These are phyloP conservation scores for Goniozus legneri DNA, from an alignment of 1,140 invertebrate genomes.

Conservation along the genomic window DNA sequence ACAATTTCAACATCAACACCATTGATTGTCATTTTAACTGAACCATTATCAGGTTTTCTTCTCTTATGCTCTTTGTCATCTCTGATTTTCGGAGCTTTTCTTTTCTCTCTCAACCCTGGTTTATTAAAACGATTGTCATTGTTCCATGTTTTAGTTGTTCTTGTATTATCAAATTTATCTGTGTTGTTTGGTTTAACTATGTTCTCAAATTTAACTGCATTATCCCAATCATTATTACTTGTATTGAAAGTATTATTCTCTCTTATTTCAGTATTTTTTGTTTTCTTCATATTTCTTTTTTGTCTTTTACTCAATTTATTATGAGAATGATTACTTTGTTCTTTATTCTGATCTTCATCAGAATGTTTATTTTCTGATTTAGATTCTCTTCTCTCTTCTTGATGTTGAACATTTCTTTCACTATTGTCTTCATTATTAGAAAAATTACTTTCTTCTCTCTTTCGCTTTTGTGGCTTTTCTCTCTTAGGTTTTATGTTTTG, in stretches of 20 bases:
- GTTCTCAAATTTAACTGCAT: slow-evolving; percentile 23
- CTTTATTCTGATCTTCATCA: slow-evolving; percentile 6
- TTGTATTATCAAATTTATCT: slow-evolving; percentile 18
- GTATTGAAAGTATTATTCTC: no score
- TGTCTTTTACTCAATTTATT: slow-evolving; percentile 9
- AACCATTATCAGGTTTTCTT: slow-evolving; percentile 53
- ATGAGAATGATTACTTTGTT: slow-evolving; percentile 4
- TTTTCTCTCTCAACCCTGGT: slow-evolving; percentile 5
- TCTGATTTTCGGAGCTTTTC: slow-evolving; percentile 33
- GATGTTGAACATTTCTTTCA: no score
- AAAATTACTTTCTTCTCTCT: background rate
- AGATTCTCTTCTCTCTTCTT: no score
- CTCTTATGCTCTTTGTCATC: slow-evolving; percentile 46
- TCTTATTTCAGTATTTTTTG: no score
- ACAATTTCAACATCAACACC: slow-evolving; percentile 62
- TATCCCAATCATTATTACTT: slow-evolving; percentile 27
- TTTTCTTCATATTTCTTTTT: background rate
- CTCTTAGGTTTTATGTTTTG: slow-evolving; percentile 9
- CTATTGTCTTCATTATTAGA: no score
- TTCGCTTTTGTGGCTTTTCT: slow-evolving; percentile 13
- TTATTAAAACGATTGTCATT: background rate
- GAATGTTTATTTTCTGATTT: slow-evolving; percentile 21
- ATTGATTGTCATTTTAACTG: slow-evolving; percentile 59
- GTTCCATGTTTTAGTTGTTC: background rate
- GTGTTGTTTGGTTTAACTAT: no score